Conservation (phyloP, 2,888 invertebrate genomes). For the Melieria picta region DNA sequence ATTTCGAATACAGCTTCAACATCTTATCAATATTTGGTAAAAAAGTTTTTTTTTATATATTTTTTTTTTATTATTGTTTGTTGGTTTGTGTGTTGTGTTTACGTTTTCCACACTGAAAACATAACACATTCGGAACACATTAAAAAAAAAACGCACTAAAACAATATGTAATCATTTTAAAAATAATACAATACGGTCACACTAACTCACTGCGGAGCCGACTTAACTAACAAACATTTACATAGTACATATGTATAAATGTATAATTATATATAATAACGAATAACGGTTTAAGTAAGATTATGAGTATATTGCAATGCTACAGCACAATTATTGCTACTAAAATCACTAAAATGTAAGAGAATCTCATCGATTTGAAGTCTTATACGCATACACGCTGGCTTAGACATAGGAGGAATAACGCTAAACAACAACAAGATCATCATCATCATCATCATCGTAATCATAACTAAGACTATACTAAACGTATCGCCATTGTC, state of each 20-base stretch:
- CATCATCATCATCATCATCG: too few species aligned
- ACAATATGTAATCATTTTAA: slow-evolving; percentile 44
- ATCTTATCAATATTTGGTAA: slow-evolving; percentile 28
- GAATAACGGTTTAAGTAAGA: slow-evolving; percentile 7
- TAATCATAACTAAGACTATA: too few species aligned
- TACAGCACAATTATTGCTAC: slow-evolving; percentile 28
- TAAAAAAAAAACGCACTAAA: slow-evolving; percentile 3
- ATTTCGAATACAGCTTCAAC: slow-evolving; percentile 10
- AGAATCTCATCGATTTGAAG: slow-evolving; percentile 13
- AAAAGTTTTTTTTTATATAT: slow-evolving; percentile 11
- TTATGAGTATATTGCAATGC: slow-evolving; percentile 22
- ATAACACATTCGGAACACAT: slow-evolving; percentile 2
- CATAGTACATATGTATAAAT: not conserved
- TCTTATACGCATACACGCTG: slow-evolving; percentile 15
- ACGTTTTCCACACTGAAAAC: not conserved
- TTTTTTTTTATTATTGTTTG: slow-evolving; percentile 12
- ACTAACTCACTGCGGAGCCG: slow-evolving; percentile 54
- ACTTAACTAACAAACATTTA: not conserved
- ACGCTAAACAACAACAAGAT: too few species aligned
- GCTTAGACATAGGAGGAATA: not conserved
- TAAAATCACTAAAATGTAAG: slow-evolving; percentile 3
- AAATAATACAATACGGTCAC: slow-evolving; percentile 59
- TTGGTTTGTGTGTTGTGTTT: slow-evolving; percentile 6
- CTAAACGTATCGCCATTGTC: too few species aligned
- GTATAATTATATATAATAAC: slow-evolving; percentile 7